Evolutionary conservation across 2,888 invertebrate species (phyloP).

Genomic region (Horisme vitalbata): DNA sequence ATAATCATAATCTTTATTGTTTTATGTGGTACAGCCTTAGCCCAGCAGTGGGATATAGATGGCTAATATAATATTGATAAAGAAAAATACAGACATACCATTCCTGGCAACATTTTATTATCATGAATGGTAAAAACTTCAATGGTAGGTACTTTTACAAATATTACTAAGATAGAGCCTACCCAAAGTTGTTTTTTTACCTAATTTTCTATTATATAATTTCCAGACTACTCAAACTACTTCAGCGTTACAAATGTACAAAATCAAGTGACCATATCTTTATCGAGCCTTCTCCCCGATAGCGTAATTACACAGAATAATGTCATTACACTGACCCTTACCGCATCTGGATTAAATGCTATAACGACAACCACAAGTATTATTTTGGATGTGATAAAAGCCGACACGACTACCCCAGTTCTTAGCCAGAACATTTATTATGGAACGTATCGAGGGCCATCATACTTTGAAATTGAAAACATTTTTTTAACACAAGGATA

Average conservation of each 20-base stretch:
- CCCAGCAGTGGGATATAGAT: too few species aligned
- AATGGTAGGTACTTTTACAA: too few species aligned
- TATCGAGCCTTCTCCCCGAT: constrained; percentile 44
- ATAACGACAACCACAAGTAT: constrained; percentile 51
- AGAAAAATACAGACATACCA: too few species aligned
- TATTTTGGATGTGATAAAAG: constrained; percentile 60
- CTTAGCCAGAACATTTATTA: constrained; percentile 56
- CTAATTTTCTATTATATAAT: constrained; percentile 6
- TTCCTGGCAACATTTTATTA: too few species aligned
- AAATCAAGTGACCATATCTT: constrained; percentile 45
- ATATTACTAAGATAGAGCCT: too few species aligned
- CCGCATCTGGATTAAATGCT: constrained; percentile 55
- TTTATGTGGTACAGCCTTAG: too few species aligned
- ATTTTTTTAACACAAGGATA: constrained; percentile 59
- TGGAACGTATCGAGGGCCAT: constrained; percentile 42
- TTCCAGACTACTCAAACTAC: constrained; percentile 32
- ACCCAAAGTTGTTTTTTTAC: too few species aligned
- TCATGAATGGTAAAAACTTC: too few species aligned
- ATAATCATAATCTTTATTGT: too few species aligned
- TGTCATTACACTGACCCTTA: constrained; percentile 52
- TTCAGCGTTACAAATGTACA: constrained; percentile 41
- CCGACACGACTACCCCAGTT: constrained; percentile 55
- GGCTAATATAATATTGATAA: too few species aligned
- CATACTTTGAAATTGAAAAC: constrained; percentile 41
- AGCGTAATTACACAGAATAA: constrained; percentile 51